Percentiles rank a stretch among this genome's conserved stretches.
Conservation (phyloP, 2,113 vertebrate genomes). For the Macrotis lagotis region DNA sequence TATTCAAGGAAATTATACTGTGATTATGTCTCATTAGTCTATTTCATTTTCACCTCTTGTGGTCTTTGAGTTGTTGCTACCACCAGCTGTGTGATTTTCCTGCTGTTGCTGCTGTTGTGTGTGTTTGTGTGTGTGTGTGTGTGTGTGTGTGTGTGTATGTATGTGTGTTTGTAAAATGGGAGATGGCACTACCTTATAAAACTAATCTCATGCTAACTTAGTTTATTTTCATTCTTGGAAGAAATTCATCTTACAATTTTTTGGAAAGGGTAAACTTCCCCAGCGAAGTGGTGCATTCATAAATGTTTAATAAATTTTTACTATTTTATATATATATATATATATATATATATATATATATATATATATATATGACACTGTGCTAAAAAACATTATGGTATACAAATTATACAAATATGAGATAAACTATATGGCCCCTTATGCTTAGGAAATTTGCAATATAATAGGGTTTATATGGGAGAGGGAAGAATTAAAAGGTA, state of each 20-base stretch:
- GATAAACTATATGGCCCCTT: too few relatives aligned
- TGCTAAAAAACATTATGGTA: too few relatives aligned
- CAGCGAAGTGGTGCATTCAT: neutral
- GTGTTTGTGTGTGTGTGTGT: neutral
- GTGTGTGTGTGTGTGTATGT: too few relatives aligned
- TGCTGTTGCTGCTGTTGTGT: neutral
- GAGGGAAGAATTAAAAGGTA: too few relatives aligned
- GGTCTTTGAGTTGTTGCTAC: neutral
- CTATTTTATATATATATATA: too few relatives aligned
- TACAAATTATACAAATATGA: too few relatives aligned
- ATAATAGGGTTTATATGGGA: too few relatives aligned
- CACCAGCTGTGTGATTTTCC: neutral
- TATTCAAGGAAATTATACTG: too few relatives aligned
- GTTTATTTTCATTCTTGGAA: neutral
- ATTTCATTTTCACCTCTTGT: neutral
- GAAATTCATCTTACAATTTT: neutral
- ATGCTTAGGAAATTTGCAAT: too few relatives aligned
- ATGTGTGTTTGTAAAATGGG: neutral
- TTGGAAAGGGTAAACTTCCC: neutral
- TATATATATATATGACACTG: too few relatives aligned
- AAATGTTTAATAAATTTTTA: neutral
- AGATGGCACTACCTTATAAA: neutral
- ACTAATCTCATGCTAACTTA: neutral
- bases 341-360: too few relatives aligned
- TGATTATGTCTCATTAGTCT: neutral